These are phyloP conservation scores for Micromussa lordhowensis DNA, from an alignment of 92 coral and sea anemone genomes.

Conservation along the genomic window DNA sequence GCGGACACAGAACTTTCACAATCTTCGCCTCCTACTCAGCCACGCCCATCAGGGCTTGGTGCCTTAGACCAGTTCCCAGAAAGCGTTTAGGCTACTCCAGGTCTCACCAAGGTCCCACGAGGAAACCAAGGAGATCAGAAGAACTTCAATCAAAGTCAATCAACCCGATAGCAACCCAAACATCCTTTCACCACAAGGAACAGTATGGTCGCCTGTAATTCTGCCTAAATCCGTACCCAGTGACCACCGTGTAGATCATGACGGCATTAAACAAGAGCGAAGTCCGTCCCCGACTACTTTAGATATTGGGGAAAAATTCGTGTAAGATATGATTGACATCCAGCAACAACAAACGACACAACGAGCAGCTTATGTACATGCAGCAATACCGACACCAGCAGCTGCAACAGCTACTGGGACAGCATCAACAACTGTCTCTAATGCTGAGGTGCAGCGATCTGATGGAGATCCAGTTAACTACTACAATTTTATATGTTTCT, in stretches of 20 bases:
- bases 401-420: conserved; percentile 38
- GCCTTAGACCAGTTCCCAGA: not conserved
- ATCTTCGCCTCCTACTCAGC: not conserved
- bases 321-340: conserved; percentile 22
- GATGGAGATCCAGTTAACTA: conserved; percentile 16
- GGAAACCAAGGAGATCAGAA: not conserved
- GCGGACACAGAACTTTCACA: conserved; percentile 3
- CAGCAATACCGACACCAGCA: conserved; percentile 37
- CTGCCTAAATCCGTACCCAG: conserved; percentile 8
- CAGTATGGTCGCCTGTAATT: conserved; percentile 15
- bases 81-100: not conserved
- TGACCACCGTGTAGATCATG: not conserved
- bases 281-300: conserved; percentile 24
- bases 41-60: not conserved
- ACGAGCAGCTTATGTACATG: conserved; percentile 32
- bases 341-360: conserved; percentile 33
- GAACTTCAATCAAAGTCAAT: conserved; percentile 5
- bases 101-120: not conserved
- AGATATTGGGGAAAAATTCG: conserved; percentile 33
- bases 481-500: not conserved
- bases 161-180: conserved; percentile 13
- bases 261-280: conserved; percentile 20
- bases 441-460: not conserved
- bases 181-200: not conserved
- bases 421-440: conserved; percentile 15